Evolutionary conservation across 2,888 invertebrate genomes (phyloP), one percentile per base, ranked within the genome.

Genomic region (Scaptomyza polygonia): DNA sequence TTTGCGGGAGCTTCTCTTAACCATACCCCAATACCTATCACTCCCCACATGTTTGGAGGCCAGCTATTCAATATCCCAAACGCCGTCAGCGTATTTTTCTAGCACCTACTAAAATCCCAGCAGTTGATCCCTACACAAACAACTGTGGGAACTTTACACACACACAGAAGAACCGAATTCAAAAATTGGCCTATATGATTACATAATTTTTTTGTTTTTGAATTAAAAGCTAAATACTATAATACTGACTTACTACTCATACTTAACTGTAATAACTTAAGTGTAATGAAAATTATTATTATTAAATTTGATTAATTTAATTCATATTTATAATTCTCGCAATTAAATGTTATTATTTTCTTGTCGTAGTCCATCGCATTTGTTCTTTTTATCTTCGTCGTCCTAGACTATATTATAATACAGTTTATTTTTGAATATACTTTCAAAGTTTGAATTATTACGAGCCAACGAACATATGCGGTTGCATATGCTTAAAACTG

Each of bases 231-330:
- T 86, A 73, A 85, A 76, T 62, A 71, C 75, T 72, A 79, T 58
- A 73, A 78, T 84, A 85, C 82, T 86, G 88, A 86, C 86, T 82
- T 85, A 84, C 87, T 84, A 87, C 87, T 87, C 87, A 82, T 86
- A 82, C 75, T 82, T 86, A 83, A 77, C 78, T 74, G 70, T 78
- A 77, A 74, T 78, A 77, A 83, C 87, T 87, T 83, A 86, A 83
- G 79, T 83, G 71, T 86, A 83, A 83, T 86, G 73, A 72, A 82
- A 86, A 80, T 86, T 86, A 82, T 81, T 86, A 82, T 81, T 84
- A 84, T 84, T 87, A 85, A 85, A 86, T 82, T 85, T 85, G 79
- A 87, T 83, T 85, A 82, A 86, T 79, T 82, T 84, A 82, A 85
- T 85, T 85, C 79, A 85, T 84, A 87, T 87, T 87, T 85, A 83